Evolutionary conservation across 1,140 invertebrate genomes (phyloP).

Genomic region (Cherax quadricarinatus): DNA sequence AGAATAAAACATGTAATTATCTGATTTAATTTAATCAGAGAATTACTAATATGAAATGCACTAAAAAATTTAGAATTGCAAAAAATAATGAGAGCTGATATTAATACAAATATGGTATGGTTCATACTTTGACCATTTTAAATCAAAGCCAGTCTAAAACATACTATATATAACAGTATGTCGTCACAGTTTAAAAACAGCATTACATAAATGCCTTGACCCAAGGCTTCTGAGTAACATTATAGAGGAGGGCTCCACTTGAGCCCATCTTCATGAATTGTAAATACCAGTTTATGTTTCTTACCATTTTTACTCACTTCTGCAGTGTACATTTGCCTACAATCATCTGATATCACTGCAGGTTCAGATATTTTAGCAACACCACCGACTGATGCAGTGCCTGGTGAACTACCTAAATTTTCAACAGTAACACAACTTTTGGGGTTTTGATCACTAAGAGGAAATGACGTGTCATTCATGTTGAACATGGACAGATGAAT

Average conservation of each 20-base stretch:
- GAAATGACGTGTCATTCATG: not conserved
- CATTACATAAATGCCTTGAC: no score
- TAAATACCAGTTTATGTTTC: constrained; percentile 7
- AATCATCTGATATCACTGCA: not conserved
- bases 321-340: constrained; percentile 10
- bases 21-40: no score
- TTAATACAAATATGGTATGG: no score
- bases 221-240: not conserved
- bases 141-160: no score
- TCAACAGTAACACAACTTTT: not conserved
- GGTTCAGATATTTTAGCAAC: not conserved
- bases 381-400: not conserved
- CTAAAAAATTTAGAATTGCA: no score
- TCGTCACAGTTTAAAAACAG: no score
- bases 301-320: not conserved
- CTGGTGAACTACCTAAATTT: not conserved
- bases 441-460: no score
- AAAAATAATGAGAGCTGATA: no score
- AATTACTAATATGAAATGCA: no score
- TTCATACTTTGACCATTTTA: no score
- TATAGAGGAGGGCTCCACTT: not conserved
- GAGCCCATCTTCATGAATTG: constrained; percentile 33
- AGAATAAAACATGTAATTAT: no score
- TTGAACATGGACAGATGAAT: not conserved
- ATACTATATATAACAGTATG: no score